Evolutionary conservation across 2,113 vertebrate genomes (phyloP).

Genomic region (Grammatotria lemairii): DNA sequence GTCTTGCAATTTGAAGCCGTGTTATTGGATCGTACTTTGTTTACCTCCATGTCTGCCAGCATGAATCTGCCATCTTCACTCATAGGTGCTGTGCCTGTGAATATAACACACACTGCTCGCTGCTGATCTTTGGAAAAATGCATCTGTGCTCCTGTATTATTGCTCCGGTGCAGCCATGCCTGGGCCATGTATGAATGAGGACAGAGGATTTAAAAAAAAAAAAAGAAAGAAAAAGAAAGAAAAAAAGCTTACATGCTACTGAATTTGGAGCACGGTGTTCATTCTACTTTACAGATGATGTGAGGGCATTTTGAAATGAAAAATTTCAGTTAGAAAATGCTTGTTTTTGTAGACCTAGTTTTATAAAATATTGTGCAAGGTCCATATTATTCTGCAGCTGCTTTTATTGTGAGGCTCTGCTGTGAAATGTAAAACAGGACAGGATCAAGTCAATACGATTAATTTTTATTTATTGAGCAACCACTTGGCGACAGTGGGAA

Average conservation of each 20-base stretch:
- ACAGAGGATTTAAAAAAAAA: neutral
- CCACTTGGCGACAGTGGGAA: neutral
- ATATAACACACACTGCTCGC: neutral
- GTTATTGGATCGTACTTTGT: neutral
- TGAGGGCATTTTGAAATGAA: neutral
- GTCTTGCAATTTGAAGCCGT: neutral
- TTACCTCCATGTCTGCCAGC: neutral
- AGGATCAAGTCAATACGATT: neutral
- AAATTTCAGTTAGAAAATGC: neutral
- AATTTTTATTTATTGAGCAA: neutral
- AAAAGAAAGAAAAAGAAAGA: neutral
- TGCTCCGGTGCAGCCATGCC: neutral
- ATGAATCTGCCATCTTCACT: neutral
- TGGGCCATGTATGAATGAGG: neutral
- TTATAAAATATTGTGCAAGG: neutral
- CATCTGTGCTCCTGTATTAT: accelerated
- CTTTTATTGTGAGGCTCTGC: accelerated
- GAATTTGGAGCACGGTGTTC: too few species aligned
- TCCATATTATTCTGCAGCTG: neutral
- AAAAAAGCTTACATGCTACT: neutral
- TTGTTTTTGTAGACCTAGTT: neutral
- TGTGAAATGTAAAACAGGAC: neutral
- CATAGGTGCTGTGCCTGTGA: neutral
- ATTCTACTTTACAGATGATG: too few species aligned
- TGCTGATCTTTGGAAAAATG: neutral